Evolutionary conservation across 2,888 invertebrate genomes (phyloP).

Genomic region (Mesorhabditis sp.): DNA sequence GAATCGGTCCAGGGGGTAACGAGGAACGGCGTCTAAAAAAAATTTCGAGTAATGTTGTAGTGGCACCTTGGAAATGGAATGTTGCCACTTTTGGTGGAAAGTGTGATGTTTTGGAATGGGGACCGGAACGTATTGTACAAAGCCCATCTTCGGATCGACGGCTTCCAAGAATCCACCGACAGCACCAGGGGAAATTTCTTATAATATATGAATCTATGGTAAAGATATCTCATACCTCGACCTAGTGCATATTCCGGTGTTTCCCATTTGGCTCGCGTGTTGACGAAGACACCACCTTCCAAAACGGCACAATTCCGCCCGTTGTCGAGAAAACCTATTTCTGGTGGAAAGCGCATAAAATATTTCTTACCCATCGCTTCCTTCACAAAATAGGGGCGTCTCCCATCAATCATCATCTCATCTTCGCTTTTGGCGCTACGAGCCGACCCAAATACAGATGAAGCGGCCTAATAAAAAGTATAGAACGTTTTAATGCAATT

Average conservation of each 20-base stretch:
- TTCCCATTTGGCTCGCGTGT: constrained; percentile 52
- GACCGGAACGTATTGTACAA: constrained; percentile 65
- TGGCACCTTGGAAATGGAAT: neutral
- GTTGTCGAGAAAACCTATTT: constrained; percentile 21
- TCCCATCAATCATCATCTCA: constrained; percentile 11
- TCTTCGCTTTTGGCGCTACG: neutral
- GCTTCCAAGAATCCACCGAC: constrained; percentile 64
- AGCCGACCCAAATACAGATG: too few relatives aligned
- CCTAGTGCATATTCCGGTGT: constrained; percentile 56
- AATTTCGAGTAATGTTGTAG: neutral
- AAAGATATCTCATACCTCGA: constrained; percentile 39
- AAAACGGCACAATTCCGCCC: constrained; percentile 17
- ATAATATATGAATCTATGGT: constrained; percentile 8
- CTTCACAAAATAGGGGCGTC: constrained; percentile 22
- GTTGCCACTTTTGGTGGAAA: constrained; percentile 54
- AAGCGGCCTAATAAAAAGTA: too few relatives aligned
- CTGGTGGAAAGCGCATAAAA: constrained; percentile 13
- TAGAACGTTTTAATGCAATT: neutral
- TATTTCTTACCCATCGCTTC: constrained; percentile 16
- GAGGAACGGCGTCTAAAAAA: constrained; percentile 59
- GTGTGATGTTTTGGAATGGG: constrained; percentile 61
- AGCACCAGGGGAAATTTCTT: constrained; percentile 40
- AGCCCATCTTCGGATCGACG: constrained; percentile 62
- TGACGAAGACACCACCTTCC: constrained; percentile 25
- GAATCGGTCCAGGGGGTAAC: constrained; percentile 62